phyloP scores from a whole-genome alignment of 2,888 invertebrate genomes.

The Norana najaformis region DNA sequence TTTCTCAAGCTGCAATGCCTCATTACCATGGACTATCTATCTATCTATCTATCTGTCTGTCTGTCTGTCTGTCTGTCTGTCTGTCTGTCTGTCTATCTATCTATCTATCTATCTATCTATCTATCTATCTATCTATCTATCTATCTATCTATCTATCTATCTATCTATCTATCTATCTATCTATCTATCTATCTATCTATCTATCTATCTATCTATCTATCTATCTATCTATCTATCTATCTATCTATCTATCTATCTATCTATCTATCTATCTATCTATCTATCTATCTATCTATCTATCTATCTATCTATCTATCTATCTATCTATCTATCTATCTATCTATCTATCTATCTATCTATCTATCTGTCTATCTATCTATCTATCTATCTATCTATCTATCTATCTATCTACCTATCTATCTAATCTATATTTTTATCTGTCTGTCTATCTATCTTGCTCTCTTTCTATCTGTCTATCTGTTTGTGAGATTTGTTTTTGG shows the following conservation, averaged over 20 bases:
- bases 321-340: too few species aligned
- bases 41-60: not conserved
- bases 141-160: not conserved
- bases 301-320: too few species aligned
- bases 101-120: conserved; percentile 13
- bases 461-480: too few species aligned
- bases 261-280: not conserved
- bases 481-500: too few species aligned
- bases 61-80: not conserved
- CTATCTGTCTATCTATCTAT: too few species aligned
- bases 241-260: not conserved
- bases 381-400: too few species aligned
- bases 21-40: too few species aligned
- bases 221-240: not conserved
- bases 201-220: not conserved
- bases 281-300: not conserved
- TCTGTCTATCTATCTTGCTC: too few species aligned
- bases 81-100: not conserved
- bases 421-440: too few species aligned
- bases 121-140: conserved; percentile 13
- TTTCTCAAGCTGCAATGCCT: too few species aligned
- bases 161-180: conserved; percentile 13
- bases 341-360: too few species aligned
- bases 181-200: not conserved
- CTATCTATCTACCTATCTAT: too few species aligned